Base-by-base conservation (phyloP, 2,113 vertebrate species). In the Thermophis baileyi region DNA sequence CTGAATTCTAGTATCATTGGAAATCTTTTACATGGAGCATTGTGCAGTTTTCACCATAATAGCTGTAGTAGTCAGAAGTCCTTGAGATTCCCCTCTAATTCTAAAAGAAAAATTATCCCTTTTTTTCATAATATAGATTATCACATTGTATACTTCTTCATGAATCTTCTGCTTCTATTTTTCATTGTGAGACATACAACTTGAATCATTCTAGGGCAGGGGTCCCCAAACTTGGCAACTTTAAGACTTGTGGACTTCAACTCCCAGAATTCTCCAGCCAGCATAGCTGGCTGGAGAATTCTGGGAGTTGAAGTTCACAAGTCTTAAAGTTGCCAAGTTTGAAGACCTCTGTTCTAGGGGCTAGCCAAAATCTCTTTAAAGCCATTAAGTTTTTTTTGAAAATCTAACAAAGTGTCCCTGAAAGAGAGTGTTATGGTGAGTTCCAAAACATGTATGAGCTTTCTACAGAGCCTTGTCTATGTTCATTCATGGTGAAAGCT, bases 401-500 rank as follows among this genome's bases (percentile, higher is more conserved):
- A 89, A 85, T 81, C 40, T 24, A 74, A 89, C 50, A 89, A 89
- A 89, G 86, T 87, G 47, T 40, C 11, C 18, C 30, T 85, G 88
- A 92, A 89, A 93, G 30, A 55, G 14, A 86, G 69, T 16, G 24
- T 54, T 51, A 90, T 60, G 44, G 50, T 86, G 85, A 86, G 53
- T 81, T 90, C 22, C 44, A 49, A 86, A 90, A 6, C 69, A 93
- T 50, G 30, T 22, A 93, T 22, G 85, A 74, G 22, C 74, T 14
- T 85, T 85, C 51, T 54, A 49, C 30, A 93, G 47, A 85, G 35
- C 51, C 53, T 89, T 93, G 88, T 89, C 44, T 49, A 85, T 93
- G 49, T 30, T 93, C 53, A 89, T 50, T 63, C 88, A 93, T 89
- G 88, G 53, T 93, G 69, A 85, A 93, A 90, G 89, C 30, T 85